Conservation (phyloP, 1,140 invertebrate species). For the Drosophila nebulosa region DNA sequence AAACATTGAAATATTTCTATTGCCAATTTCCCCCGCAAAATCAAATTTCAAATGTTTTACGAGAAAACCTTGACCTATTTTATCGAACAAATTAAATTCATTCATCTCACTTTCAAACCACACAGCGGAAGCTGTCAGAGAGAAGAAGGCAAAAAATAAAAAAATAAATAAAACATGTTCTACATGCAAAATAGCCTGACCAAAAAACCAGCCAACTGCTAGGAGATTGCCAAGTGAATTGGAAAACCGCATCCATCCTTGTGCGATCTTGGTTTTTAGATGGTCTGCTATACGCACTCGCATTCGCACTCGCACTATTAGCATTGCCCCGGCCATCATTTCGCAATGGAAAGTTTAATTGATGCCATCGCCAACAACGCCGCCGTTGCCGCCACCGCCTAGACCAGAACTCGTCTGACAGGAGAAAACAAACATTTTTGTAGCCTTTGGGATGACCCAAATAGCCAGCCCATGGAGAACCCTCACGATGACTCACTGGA, state of each 20-base stretch:
- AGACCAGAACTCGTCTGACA: slow-evolving; percentile 32
- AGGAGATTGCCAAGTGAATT: slow-evolving; percentile 63
- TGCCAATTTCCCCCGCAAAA: slow-evolving; percentile 32
- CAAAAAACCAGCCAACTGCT: slow-evolving; percentile 41
- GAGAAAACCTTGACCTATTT: slow-evolving; percentile 63
- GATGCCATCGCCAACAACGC: not conserved
- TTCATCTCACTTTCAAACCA: slow-evolving; percentile 58
- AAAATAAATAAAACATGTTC: slow-evolving; percentile 48
- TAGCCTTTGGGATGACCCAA: slow-evolving; percentile 23
- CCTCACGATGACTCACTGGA: slow-evolving; percentile 52
- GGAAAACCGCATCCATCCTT: slow-evolving; percentile 58
- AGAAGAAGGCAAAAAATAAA: not conserved
- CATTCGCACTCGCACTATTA: slow-evolving; percentile 21
- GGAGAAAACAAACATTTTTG: not conserved
- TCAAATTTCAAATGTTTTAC: slow-evolving; percentile 21
- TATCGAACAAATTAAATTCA: too few species aligned
- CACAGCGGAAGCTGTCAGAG: slow-evolving; percentile 38
- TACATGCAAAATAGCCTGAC: slow-evolving; percentile 40
- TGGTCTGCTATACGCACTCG: slow-evolving; percentile 28
- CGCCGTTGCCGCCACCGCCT: slow-evolving; percentile 9
- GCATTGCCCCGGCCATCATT: slow-evolving; percentile 46
- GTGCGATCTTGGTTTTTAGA: slow-evolving; percentile 3
- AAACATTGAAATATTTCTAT: slow-evolving; percentile 17
- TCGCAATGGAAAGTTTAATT: slow-evolving; percentile 62
- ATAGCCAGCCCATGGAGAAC: slow-evolving; percentile 27